Conservation (phyloP, 1,140 invertebrate species). For the Chlorops oryzae region DNA sequence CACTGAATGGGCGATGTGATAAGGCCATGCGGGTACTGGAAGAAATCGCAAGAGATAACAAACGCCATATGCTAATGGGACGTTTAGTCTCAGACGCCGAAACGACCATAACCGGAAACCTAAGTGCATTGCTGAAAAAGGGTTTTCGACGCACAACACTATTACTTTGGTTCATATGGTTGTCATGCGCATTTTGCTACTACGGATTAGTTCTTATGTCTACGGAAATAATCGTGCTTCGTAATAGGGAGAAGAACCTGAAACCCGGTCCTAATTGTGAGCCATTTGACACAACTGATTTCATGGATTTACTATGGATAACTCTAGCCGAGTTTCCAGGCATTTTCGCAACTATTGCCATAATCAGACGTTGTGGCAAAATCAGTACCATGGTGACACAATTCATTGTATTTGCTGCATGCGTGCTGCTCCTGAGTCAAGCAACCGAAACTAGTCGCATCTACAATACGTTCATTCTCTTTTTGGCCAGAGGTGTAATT, state of each 20-base stretch:
- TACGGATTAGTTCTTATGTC: slow-evolving; percentile 94
- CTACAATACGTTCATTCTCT: slow-evolving; percentile 76
- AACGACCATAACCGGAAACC: slow-evolving; percentile 59
- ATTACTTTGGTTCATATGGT: slow-evolving; percentile 91
- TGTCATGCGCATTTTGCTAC: slow-evolving; percentile 91
- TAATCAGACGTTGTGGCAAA: slow-evolving; percentile 84
- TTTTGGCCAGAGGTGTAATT: slow-evolving; percentile 85
- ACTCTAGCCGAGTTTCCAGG: slow-evolving; percentile 93
- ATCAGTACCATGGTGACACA: slow-evolving; percentile 94
- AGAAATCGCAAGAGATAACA: slow-evolving; percentile 79
- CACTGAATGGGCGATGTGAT: slow-evolving; percentile 76
- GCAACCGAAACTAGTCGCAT: slow-evolving; percentile 49
- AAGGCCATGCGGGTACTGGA: slow-evolving; percentile 78
- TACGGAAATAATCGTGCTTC: slow-evolving; percentile 77
- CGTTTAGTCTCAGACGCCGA: slow-evolving; percentile 77
- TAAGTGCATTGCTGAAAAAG: slow-evolving; percentile 72
- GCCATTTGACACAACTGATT: slow-evolving; percentile 76
- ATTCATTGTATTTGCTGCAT: slow-evolving; percentile 78
- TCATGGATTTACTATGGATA: slow-evolving; percentile 90
- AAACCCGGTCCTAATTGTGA: slow-evolving; percentile 49
- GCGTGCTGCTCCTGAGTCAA: slow-evolving; percentile 63
- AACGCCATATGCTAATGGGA: slow-evolving; percentile 80
- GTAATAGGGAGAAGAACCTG: slow-evolving; percentile 29
- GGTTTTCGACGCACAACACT: slow-evolving; percentile 77
- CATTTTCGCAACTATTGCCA: slow-evolving; percentile 86